Evolutionary conservation across 2,888 invertebrate species (phyloP).

Genomic region (Germaria angustata): DNA sequence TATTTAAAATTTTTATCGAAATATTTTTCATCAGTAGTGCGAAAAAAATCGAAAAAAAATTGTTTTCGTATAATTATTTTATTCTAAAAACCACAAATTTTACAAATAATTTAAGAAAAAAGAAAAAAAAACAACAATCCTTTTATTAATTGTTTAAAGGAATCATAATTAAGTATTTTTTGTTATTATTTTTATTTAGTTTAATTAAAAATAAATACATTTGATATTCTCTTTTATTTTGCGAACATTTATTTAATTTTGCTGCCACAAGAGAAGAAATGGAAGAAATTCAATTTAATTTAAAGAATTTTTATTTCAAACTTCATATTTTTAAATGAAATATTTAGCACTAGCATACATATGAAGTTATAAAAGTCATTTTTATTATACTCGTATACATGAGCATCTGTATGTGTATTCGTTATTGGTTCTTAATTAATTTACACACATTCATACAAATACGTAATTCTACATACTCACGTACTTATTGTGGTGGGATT

Average conservation of each 20-base stretch:
- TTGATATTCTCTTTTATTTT: not conserved
- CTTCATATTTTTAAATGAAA: not conserved
- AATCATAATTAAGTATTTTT: not conserved
- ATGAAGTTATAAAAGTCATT: not conserved
- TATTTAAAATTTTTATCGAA: too few species aligned
- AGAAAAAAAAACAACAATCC: not conserved
- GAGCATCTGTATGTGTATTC: not conserved
- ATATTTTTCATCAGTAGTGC: too few species aligned
- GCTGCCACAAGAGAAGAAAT: not conserved
- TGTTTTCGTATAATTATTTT: too few species aligned
- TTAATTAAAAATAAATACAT: conserved; percentile 42
- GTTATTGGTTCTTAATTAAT: not conserved
- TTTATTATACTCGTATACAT: too few species aligned
- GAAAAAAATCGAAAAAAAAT: too few species aligned
- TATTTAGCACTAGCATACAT: conserved; percentile 41
- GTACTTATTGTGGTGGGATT: conserved; percentile 1
- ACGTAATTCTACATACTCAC: not conserved
- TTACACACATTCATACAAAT: not conserved
- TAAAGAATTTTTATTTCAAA: not conserved
- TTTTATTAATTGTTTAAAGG: not conserved
- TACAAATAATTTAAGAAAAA: too few species aligned
- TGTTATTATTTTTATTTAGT: not conserved
- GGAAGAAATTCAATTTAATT: not conserved
- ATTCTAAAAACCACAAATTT: too few species aligned
- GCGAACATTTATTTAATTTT: not conserved